Evolutionary conservation across 2,113 vertebrate species (phyloP), one percentile per base, ranked within the genome.

Genomic region (Eptatretus burgeri): DNA sequence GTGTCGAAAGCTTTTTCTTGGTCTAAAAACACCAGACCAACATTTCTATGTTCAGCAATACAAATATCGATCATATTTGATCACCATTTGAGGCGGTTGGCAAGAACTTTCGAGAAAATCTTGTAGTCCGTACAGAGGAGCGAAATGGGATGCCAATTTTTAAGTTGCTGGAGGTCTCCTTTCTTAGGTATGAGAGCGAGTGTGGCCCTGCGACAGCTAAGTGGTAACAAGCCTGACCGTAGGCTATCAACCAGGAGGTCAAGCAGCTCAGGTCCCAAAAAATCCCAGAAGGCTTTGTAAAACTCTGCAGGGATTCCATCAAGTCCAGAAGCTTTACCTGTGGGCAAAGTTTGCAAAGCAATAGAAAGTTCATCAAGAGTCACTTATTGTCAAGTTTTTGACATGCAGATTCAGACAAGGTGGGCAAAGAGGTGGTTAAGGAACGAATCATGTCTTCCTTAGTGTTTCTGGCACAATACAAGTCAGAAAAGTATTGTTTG

Each of bases 171-270:
- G 16, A 65, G 51, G 51, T 65, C 64, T n/a, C 64, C 64, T 27
- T 65, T 63, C 19, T 65, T 65, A 16, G 64, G 64, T 17, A 65
- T n/a, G 11, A 65, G 50, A 51, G 64, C 52, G 5, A 65, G 11
- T 51, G 5, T 18, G 5, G 52, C 50, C 19, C 64, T 65, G 11
- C 64, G 27, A 51, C 64, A 51, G 64, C 64, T 64, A 5, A 12
- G 2, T 49, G 64, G 19, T 18, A 56, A 56, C 53, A 16, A 14
- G 14, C 53, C 53, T 14, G 53, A 5, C 7, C 53, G 14, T 18
- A 56, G 50, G 20, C 14, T 64, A 14, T n/a, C 63, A 14, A 14
- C n/a, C 5, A 63, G 5, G 14, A 63, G 14, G n/a, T 63, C n/a
- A 41, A 41, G 14, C 14, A 63, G 7, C n/a, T n/a, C 63, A 14